Evolutionary conservation across 2,888 invertebrate genomes (phyloP).

Genomic region (Trichopria drosophilae): DNA sequence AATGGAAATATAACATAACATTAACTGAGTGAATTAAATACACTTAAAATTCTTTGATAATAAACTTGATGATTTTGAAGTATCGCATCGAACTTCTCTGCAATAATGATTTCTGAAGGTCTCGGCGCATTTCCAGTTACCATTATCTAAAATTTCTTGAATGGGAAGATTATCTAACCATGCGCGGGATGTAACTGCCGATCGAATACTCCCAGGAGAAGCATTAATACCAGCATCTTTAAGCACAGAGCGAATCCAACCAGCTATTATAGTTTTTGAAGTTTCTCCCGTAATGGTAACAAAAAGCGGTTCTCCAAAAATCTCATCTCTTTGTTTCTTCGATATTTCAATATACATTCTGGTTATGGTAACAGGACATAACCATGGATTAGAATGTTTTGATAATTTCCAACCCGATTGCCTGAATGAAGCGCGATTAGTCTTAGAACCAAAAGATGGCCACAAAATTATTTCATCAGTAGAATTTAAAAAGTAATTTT

Average conservation of each 20-base stretch:
- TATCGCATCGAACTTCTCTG: too few species aligned
- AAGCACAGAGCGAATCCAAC: conserved; percentile 32
- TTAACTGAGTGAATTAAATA: too few species aligned
- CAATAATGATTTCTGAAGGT: conserved; percentile 33
- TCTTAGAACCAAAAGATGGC: conserved; percentile 36
- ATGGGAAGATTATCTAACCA: conserved; percentile 33
- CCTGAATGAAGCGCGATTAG: conserved; percentile 30
- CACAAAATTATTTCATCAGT: conserved; percentile 31
- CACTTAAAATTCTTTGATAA: too few species aligned
- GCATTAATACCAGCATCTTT: conserved; percentile 31
- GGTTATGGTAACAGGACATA: conserved; percentile 31
- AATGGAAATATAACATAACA: too few species aligned
- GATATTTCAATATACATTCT: conserved; percentile 26
- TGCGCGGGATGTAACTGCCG: conserved; percentile 33
- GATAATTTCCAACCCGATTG: conserved; percentile 35
- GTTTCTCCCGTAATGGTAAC: conserved; percentile 29
- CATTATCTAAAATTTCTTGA: conserved; percentile 29
- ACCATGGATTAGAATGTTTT: conserved; percentile 30
- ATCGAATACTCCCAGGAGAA: conserved; percentile 31
- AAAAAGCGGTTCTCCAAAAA: conserved; percentile 20
- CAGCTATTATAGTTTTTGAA: conserved; percentile 30
- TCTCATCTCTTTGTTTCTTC: conserved; percentile 19
- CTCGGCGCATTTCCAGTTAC: conserved; percentile 34
- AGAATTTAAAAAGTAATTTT: background rate
- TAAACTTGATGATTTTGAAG: too few species aligned